phyloP scores from a whole-genome alignment of 1,140 invertebrate genomes.

The Drosophila melanogaster region DNA sequence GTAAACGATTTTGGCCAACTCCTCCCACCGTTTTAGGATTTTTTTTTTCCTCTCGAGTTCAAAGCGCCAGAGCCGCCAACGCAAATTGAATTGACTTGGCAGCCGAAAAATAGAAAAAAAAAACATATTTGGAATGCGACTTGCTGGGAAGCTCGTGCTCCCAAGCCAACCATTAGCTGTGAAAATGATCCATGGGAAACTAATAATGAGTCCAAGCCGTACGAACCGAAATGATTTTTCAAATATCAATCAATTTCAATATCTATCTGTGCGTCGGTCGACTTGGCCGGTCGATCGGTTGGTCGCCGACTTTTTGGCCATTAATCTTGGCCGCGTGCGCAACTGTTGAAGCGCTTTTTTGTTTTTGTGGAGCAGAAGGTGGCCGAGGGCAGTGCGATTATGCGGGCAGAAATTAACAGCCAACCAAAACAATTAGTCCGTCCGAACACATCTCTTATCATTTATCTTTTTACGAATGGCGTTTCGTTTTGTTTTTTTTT shows the following conservation, averaged over 20 bases:
- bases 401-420: conserved; percentile 80
- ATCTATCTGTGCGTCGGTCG: conserved; percentile 35
- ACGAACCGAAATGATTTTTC: conserved; percentile 69
- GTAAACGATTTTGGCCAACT: conserved; percentile 45
- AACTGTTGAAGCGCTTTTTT: conserved; percentile 75
- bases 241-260: conserved; percentile 82
- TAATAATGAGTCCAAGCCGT: conserved; percentile 58
- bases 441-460: conserved; percentile 55
- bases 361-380: conserved; percentile 73
- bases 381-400: conserved; percentile 74
- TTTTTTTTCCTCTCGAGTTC: conserved; percentile 40
- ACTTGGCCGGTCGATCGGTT: neutral
- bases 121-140: conserved; percentile 1
- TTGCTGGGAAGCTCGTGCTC: conserved; percentile 42
- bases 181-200: conserved; percentile 76
- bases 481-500: conserved; percentile 21
- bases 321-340: conserved; percentile 81
- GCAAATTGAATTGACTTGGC: conserved; percentile 61
- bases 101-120: neutral
- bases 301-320: conserved; percentile 28
- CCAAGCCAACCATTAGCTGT: conserved; percentile 56
- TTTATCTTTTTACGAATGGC: conserved; percentile 55
- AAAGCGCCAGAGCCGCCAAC: conserved; percentile 69
- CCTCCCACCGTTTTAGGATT: conserved; percentile 37
- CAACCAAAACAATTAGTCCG: conserved; percentile 77